Base-by-base conservation (phyloP, 2,888 invertebrate species). In the Loripinus fragilis region DNA sequence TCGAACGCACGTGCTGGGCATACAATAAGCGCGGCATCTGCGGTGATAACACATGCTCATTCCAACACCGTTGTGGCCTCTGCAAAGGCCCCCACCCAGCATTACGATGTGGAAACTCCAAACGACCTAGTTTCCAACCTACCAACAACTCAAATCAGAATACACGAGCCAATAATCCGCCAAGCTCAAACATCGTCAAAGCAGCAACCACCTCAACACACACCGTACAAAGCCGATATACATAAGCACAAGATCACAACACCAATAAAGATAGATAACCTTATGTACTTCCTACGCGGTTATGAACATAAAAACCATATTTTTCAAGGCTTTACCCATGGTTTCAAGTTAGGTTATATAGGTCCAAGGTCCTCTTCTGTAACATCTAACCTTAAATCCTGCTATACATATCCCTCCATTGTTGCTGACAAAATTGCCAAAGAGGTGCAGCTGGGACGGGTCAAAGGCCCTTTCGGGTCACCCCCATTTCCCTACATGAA, bases 341-440 rank as follows among this genome's bases (percentile, higher is more conserved):
- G 79, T 35, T 79, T 79, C 38, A 45, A 60, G 3, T 50, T 79
- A 35, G 76, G 75, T 23, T 79, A 30, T 35, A 30, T 7, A 3
- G 79, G 79, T n/a, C 72, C 72, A 0, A n/a, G 50, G 30, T 5
- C 15, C 0, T 7, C 30, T 17, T 52, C 64, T 12, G 15, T 35
- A 30, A 65, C 70, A 12, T 23, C 50, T 10, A 80, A 80, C 30
- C 45, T 80, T 15, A 69, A 76, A 45, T 79, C 79, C 1, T 72
- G 73, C 30, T 23, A 8, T 7, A 65, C 48, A 23, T n/a, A 69
- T 45, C 75, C 80, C 20, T 20, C 30, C 5, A 38, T 71, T 12
- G 74, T 74, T 35, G 15, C 17, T 3, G 35, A 35, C 10, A 80
- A 80, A 50, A 33, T 80, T 23, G 2, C 55, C 30, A 52, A 48